Conservation (phyloP, 2,113 vertebrate genomes). For the Toxotes chatareus region DNA sequence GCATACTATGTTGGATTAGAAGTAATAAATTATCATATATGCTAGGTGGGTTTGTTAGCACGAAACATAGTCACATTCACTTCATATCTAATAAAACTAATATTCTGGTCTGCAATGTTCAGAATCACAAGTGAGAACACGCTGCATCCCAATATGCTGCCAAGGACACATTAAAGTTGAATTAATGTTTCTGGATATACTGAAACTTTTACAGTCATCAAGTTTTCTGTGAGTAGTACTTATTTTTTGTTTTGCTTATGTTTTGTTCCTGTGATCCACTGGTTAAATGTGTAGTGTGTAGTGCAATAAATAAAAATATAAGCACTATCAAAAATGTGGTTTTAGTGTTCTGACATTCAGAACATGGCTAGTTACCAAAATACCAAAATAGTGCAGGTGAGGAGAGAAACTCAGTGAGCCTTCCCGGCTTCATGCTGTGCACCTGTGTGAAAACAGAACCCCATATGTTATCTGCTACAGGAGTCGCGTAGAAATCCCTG, state of each 20-base stretch:
- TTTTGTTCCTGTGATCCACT: background rate
- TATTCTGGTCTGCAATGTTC: slow-evolving; percentile 6
- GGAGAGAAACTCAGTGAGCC: slow-evolving; percentile 2
- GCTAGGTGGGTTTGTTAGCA: background rate
- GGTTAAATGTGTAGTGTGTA: background rate
- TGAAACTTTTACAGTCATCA: background rate
- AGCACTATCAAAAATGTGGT: background rate
- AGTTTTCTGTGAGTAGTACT: background rate
- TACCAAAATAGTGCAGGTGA: background rate
- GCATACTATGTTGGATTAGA: background rate
- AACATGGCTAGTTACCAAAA: background rate
- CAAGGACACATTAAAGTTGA: slow-evolving; percentile 4
- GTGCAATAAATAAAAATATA: background rate
- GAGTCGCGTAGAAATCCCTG: background rate
- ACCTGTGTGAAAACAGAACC: background rate
- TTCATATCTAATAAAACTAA: background rate
- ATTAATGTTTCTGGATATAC: slow-evolving; percentile 7
- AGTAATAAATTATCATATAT: slow-evolving; percentile 1
- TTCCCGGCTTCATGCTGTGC: background rate
- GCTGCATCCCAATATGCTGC: background rate
- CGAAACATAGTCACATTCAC: background rate
- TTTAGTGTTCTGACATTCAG: background rate
- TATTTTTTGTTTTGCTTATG: too few relatives aligned
- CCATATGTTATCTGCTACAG: background rate
- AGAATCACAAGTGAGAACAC: slow-evolving; percentile 14